These are phyloP conservation scores for Amyelois transitella DNA, from an alignment of 1,140 invertebrate genomes.

Conservation along the genomic window DNA sequence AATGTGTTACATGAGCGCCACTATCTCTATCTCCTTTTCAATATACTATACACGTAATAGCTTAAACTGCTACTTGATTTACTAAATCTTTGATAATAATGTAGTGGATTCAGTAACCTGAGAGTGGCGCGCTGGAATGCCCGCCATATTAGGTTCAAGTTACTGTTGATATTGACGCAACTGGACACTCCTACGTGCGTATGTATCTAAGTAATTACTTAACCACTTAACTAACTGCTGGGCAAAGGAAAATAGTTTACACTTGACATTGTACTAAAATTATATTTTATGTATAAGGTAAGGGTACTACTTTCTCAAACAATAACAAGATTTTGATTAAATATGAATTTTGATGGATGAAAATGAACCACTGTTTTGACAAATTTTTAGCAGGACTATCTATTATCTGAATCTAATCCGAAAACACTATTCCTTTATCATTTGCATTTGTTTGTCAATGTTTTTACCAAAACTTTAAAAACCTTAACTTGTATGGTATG, in stretches of 20 bases:
- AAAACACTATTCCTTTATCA: no score
- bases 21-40: background rate
- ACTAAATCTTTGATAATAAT: background rate
- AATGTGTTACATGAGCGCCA: background rate
- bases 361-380: no score
- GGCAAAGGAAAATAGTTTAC: background rate
- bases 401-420: no score
- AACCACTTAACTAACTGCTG: background rate
- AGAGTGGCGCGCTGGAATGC: background rate
- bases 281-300: background rate
- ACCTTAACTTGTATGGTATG: no score
- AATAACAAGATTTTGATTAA: no score
- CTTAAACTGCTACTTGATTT: background rate
- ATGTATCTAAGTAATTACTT: slow-evolving; percentile 2
- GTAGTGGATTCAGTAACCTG: background rate
- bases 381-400: no score
- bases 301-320: background rate
- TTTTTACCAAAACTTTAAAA: no score
- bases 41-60: no score
- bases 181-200: slow-evolving; percentile 1
- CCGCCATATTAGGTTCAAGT: background rate
- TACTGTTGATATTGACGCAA: slow-evolving; percentile 6
- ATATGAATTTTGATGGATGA: no score
- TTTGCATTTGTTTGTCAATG: no score
- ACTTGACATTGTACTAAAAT: background rate